phyloP scores from a whole-genome alignment of 37 sponge, comb jelly and placozoan species.

The Dysidea cf. avara region DNA sequence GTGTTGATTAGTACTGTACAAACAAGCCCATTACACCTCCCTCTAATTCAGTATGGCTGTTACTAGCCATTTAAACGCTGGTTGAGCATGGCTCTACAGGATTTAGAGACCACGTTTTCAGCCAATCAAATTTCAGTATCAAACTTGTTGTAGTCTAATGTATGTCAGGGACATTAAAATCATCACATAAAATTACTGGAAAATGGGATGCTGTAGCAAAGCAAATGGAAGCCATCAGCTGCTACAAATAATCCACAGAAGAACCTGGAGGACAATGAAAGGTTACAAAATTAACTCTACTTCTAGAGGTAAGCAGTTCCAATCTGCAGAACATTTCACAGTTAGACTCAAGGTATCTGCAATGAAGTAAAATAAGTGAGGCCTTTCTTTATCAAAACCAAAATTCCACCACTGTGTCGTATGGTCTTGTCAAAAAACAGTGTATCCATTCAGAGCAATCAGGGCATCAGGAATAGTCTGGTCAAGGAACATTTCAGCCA shows the following conservation, averaged over 20 bases:
- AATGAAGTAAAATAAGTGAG: neutral
- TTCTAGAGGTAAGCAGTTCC: neutral
- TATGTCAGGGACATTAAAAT: slow-evolving; percentile 17
- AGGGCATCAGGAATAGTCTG: neutral
- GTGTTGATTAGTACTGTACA: no score
- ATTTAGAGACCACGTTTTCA: no score
- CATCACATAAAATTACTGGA: slow-evolving; percentile 18
- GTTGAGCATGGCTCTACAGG: no score
- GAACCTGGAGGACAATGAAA: slow-evolving; percentile 25
- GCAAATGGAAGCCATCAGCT: slow-evolving; percentile 1
- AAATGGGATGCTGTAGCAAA: neutral
- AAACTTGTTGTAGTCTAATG: no score
- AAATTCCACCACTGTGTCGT: neutral
- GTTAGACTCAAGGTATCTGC: slow-evolving; percentile 8
- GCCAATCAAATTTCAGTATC: no score
- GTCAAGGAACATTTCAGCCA: neutral
- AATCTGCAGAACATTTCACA: slow-evolving; percentile 38
- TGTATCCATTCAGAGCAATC: neutral
- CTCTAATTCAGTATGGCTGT: no score
- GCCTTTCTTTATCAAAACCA: no score
- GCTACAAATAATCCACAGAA: neutral
- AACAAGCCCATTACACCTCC: no score
- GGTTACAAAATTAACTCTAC: neutral
- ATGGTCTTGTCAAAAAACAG: slow-evolving; percentile 2
- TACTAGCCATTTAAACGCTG: no score